Base-by-base conservation (phyloP, 2,888 invertebrate species). In the Andricus curvator region DNA sequence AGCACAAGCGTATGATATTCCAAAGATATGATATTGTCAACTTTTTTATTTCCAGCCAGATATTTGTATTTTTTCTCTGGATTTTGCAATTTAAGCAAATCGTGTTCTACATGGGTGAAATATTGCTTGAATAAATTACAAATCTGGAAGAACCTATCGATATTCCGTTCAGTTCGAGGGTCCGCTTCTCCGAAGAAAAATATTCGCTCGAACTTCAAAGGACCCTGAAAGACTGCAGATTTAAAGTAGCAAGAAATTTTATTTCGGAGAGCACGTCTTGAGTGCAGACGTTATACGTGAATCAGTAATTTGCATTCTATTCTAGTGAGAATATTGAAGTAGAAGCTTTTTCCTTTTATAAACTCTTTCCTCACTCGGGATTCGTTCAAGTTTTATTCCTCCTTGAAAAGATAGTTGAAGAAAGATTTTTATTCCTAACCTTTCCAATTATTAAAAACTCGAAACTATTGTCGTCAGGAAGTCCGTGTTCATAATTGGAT, bases 161-260 rank as follows among this genome's bases (percentile, higher is more conserved):
- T 74, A 74, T 74, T 74, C 51, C 6, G 29, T 51, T 56, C 20
- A 29, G 56, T 56, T 74, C 74, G 13, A 56, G 74, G 51, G 37
- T 9, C 56, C n/a, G 37, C 29, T 5, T 74, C 51, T 13, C 15
- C 33, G 6, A 74, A 56, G 37, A 60, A 74, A 74, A 74, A 56
- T 74, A 51, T 56, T 60, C 56, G 13, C 33, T 74, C n/a, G 11
- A 74, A 60, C 74, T 37, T 74, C 33, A 74, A 74, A 74, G 56
- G n/a, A 74, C 33, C 74, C 56, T 56, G 56, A 74, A 33, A 74
- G 33, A 74, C 56, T 60, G 56, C 51, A 51, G 74, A 74, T 74
- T 74, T 56, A 37, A 74, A 74, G 74, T 60, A 37, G 74, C 56
- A 17, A 74, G 51, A 60, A 74, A 74, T 74, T 56, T 51, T 60